A percentile compares a stretch with the other conserved stretches of the same genome.
These are phyloP conservation scores for Procavia capensis DNA, from an alignment of 2,113 vertebrate species.

Conservation along the genomic window DNA sequence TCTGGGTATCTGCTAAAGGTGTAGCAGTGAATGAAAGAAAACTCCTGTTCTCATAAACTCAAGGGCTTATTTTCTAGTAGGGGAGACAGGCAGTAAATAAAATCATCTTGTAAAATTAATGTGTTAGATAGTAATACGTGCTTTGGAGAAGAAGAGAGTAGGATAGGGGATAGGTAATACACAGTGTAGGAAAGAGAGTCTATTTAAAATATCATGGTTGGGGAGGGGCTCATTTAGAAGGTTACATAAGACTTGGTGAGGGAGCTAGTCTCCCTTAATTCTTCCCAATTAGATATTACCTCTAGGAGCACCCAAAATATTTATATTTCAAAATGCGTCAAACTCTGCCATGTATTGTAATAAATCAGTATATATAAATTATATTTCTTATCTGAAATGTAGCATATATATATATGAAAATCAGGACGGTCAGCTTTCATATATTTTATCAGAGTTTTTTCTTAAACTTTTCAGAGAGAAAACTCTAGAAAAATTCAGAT, in stretches of 20 bases:
- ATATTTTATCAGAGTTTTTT: background rate
- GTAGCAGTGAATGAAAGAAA: background rate
- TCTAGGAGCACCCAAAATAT: background rate
- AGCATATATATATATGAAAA: background rate
- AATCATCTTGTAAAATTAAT: background rate
- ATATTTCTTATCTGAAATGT: background rate
- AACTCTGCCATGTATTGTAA: background rate
- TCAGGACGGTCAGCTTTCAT: background rate
- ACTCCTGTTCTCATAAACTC: background rate
- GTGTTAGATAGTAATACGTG: background rate
- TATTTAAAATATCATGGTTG: background rate
- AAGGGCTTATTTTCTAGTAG: too few relatives aligned
- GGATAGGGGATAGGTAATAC: background rate
- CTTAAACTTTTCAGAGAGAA: background rate
- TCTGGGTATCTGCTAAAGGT: background rate
- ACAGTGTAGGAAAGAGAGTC: too few relatives aligned
- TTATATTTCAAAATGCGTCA: background rate
- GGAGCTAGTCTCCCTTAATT: background rate
- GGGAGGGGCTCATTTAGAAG: background rate
- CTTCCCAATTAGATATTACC: background rate
- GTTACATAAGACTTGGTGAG: background rate
- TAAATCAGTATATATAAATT: background rate
- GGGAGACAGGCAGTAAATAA: background rate
- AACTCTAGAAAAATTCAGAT: too few relatives aligned
- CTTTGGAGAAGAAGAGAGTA: background rate